Percentiles rank a stretch among this genome's conserved stretches.
phyloP scores from a whole-genome alignment of 2,113 vertebrate genomes.

The Esox niger region DNA sequence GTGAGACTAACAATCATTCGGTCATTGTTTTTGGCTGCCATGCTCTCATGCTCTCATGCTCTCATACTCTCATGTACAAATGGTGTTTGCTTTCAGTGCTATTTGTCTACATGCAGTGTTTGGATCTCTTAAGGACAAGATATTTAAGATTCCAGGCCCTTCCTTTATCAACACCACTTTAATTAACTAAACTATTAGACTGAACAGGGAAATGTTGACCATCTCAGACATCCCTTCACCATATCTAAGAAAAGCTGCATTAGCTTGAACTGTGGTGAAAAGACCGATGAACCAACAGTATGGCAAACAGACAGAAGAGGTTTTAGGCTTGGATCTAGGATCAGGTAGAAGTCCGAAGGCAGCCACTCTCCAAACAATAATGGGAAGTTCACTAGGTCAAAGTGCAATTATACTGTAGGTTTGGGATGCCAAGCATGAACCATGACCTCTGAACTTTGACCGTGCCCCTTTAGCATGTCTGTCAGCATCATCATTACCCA shows the following conservation, averaged over 20 bases:
- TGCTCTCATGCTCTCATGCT: too few species aligned
- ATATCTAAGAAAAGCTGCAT: background rate
- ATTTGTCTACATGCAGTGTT: too few species aligned
- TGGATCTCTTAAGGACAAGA: too few species aligned
- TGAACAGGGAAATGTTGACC: background rate
- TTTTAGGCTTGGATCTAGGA: conserved; percentile 27
- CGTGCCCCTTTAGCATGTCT: conserved; percentile 27
- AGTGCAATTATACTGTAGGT: conserved; percentile 11
- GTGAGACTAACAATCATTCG: too few species aligned
- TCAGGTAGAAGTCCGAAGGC: conserved; percentile 25
- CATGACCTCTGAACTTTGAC: conserved; percentile 29
- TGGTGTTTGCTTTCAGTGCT: too few species aligned
- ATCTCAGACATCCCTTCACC: too few species aligned
- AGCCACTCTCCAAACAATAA: conserved; percentile 30
- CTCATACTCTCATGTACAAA: too few species aligned
- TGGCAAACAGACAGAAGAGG: background rate
- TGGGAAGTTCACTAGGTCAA: conserved; percentile 24
- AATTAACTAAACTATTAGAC: background rate
- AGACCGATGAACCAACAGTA: background rate
- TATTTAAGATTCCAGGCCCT: too few species aligned
- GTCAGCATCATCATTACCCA: conserved; percentile 34
- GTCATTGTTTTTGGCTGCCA: too few species aligned
- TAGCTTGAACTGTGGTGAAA: background rate
- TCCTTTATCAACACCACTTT: too few species aligned
- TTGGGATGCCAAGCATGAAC: conserved; percentile 43